These are phyloP conservation scores for Engystomops pustulosus DNA, from an alignment of 2,113 vertebrate species.

Conservation along the genomic window DNA sequence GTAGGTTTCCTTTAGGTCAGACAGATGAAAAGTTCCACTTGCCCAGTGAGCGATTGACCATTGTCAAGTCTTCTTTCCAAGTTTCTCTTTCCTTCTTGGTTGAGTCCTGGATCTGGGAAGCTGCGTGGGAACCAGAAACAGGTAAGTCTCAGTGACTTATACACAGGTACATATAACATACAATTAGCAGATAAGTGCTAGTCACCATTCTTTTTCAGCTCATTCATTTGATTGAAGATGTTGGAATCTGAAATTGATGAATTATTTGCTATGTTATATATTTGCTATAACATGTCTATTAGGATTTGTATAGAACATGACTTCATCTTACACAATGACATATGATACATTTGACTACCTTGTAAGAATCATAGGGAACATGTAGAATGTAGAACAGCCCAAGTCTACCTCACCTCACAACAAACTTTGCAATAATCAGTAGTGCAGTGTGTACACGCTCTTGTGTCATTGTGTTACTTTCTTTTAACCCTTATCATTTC, in stretches of 20 bases:
- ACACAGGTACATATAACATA: not conserved
- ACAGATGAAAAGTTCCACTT: not conserved
- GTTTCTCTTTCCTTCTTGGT: not conserved
- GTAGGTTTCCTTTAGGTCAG: too few species aligned
- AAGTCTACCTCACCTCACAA: too few species aligned
- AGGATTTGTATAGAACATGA: too few species aligned
- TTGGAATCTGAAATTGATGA: conserved; percentile 10
- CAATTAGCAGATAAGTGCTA: not conserved
- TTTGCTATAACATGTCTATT: too few species aligned
- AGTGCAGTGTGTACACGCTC: too few species aligned
- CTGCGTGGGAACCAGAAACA: not conserved
- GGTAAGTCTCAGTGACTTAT: not conserved
- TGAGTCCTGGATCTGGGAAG: not conserved
- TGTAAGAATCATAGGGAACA: too few species aligned
- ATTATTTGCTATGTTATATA: not conserved
- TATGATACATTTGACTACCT: too few species aligned
- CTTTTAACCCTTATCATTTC: too few species aligned
- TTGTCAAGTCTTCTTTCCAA: not conserved
- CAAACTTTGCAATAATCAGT: too few species aligned
- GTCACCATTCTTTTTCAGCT: conserved; percentile 23
- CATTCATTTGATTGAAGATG: conserved; percentile 20
- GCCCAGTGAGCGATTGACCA: conserved; percentile 23
- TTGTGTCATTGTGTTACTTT: too few species aligned
- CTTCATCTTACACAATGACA: too few species aligned
- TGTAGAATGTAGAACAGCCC: too few species aligned